A percentile compares a stretch with the other conserved stretches of the same genome.
Conservation (phyloP, 2,113 vertebrate species). For the Micronisus gabar region DNA sequence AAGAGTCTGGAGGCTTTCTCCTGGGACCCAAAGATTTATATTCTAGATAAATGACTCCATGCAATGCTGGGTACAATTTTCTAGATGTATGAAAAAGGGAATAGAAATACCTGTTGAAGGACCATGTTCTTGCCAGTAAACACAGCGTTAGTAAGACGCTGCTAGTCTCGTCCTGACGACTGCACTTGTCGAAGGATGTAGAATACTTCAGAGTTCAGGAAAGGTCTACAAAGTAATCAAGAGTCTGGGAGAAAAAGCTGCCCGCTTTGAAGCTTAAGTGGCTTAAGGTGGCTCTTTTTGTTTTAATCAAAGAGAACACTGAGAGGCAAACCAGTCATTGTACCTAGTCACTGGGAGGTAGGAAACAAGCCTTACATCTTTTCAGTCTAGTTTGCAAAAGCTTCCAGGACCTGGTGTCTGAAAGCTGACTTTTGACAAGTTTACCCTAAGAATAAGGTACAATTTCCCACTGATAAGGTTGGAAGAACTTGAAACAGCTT, state of each 20-base stretch:
- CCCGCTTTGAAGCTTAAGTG: neutral
- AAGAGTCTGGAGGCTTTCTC: neutral
- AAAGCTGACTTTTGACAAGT: neutral
- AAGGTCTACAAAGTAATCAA: neutral
- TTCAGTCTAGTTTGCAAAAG: neutral
- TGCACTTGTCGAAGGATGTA: neutral
- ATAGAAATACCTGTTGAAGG: neutral
- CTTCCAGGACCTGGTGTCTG: neutral
- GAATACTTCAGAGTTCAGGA: neutral
- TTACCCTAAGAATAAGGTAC: neutral
- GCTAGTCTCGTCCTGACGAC: neutral
- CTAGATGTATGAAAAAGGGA: neutral
- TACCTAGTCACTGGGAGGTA: neutral
- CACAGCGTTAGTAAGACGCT: neutral
- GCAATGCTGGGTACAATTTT: neutral
- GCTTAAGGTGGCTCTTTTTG: neutral
- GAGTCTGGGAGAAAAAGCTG: neutral
- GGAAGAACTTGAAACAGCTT: neutral
- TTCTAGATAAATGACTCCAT: neutral
- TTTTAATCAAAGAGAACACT: neutral
- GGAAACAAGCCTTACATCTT: neutral
- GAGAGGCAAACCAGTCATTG: neutral
- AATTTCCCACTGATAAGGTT: neutral
- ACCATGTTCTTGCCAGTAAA: neutral
- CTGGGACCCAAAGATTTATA: neutral